Evolutionary conservation across 2,797 vertebrate genomes (phyloP).

Genomic region (Dendrocincla tyrannina): DNA sequence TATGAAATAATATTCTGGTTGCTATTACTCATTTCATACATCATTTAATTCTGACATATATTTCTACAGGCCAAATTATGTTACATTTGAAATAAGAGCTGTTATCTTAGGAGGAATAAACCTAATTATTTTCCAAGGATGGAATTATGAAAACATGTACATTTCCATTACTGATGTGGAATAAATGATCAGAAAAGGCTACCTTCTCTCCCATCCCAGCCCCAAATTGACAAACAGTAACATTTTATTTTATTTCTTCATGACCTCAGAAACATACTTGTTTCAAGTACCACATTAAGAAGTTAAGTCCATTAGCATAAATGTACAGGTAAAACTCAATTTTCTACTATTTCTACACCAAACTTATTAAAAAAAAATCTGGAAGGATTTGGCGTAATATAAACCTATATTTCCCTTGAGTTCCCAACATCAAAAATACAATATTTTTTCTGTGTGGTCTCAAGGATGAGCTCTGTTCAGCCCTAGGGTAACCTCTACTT

Average conservation of each 20-base stretch:
- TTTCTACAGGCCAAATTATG: background rate
- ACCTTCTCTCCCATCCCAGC: accelerated
- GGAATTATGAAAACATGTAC: background rate
- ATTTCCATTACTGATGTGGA: background rate
- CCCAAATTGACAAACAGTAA: background rate
- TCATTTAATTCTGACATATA: background rate
- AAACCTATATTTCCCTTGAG: background rate
- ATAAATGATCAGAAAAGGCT: background rate
- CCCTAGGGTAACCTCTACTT: background rate
- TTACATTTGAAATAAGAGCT: background rate
- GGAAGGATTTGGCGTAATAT: background rate
- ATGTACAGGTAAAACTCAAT: background rate
- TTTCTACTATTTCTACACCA: background rate
- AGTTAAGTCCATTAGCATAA: background rate
- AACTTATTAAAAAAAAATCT: background rate
- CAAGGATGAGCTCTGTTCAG: background rate
- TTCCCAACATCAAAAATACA: background rate
- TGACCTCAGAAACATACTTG: background rate
- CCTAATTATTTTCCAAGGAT: background rate
- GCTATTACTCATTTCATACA: background rate
- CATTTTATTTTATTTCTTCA: background rate
- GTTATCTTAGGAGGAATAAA: background rate
- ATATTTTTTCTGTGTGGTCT: slow-evolving; percentile 1
- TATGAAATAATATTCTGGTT: background rate
- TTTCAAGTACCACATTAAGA: background rate